Base-by-base conservation (phyloP, 2,113 vertebrate species). In the Bos javanicus region DNA sequence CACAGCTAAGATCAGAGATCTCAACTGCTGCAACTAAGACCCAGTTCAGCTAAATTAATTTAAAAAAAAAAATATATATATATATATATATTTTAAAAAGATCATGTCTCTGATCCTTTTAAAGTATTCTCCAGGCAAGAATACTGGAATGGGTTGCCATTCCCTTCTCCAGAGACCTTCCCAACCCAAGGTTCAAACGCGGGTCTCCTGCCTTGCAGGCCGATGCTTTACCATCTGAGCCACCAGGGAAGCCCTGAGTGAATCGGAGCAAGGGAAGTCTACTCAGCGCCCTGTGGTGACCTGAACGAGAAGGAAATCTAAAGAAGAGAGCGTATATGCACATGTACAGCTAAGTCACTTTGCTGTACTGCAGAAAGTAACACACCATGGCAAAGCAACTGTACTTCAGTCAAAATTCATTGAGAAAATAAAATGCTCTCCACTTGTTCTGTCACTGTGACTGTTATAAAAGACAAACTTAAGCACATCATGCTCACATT, bases 331-430 rank as follows among this genome's bases (percentile, higher is more conserved):
- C 71, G 3, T 13, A 2, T 13, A 14, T 7, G 71, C 36, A 13
- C 36, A 7, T 6, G 36, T 7, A 7, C 3, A 25, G 10, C 67
- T 39, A 39, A 39, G 13, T 6, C 71, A 13, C 36, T 76, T 2
- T 9, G 36, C 36, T 25, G 5, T 6, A 7, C 5, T 0, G 2
- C 71, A 43, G 71, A 39, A 13, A 43, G 36, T 43, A 1, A 76
- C 23, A 4, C 36, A 14, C 9, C 12, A 2, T 0, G 43, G 71
- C 21, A 26, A 26, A 43, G 23, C 71, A 4, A 43, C 36, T 6
- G 21, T 0, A 14, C 5, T 8, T 14, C 71, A 43, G 36, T 43
- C 26, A 14, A 76, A 43, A 26, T 7, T 76, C 36, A 76, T 7
- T 26, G 71, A 76, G 23, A 43, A 76, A 0, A 43, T 30, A 80